Percentiles rank a stretch among this genome's conserved stretches.
These are phyloP conservation scores for Dendrocincla fuliginosa DNA, from an alignment of 2,797 vertebrate genomes.

Conservation along the genomic window DNA sequence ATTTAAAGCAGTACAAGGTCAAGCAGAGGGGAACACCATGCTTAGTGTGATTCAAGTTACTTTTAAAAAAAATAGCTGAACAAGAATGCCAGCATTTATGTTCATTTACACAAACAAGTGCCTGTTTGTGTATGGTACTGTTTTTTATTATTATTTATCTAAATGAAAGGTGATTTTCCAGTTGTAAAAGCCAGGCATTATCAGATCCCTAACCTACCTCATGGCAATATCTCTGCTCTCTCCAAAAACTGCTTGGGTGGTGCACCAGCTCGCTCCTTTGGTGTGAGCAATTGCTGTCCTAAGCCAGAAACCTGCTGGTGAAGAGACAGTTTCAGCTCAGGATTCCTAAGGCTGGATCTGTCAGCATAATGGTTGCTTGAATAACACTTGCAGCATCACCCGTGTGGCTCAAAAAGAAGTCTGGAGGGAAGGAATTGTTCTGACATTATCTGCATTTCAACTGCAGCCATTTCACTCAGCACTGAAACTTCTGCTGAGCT, in stretches of 20 bases:
- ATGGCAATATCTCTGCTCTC: neutral
- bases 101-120: neutral
- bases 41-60: neutral
- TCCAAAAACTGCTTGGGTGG: neutral
- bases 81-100: neutral
- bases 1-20: neutral
- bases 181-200: neutral
- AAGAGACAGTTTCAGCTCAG: neutral
- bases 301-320: constrained; percentile 30
- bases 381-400: constrained; percentile 37
- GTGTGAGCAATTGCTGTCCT: constrained; percentile 31
- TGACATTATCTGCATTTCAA: neutral
- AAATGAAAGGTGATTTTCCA: neutral
- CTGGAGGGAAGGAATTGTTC: neutral
- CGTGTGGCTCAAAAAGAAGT: constrained; percentile 29
- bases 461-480: neutral
- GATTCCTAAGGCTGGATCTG: constrained; percentile 6
- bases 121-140: neutral
- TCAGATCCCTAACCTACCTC: neutral
- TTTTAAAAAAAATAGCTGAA: neutral
- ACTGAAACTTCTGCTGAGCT: neutral
- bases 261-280: neutral
- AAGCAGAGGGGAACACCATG: neutral
- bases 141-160: neutral
- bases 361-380: constrained; percentile 49